phyloP scores from a whole-genome alignment of 2,888 invertebrate genomes.

The Plusia festucae region DNA sequence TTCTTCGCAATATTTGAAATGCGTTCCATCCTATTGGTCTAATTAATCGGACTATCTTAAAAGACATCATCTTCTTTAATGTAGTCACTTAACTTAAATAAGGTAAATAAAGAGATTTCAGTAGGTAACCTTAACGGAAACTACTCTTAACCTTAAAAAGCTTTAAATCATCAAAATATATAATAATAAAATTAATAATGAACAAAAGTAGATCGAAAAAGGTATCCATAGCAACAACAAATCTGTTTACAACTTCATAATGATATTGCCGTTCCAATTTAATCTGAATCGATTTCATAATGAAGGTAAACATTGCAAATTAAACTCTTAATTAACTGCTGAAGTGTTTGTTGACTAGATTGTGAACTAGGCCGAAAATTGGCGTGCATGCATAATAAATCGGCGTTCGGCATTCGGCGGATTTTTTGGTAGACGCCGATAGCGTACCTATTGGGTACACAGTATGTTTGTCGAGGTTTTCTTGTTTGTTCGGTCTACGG shows the following conservation, averaged over 20 bases:
- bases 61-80: too few relatives aligned
- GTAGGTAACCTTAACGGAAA: too few relatives aligned
- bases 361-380: background rate
- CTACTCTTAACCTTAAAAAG: too few relatives aligned
- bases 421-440: conserved; percentile 47
- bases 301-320: background rate
- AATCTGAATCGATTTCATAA: conserved; percentile 4
- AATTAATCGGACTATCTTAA: too few relatives aligned
- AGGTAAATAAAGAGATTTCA: too few relatives aligned
- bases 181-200: background rate
- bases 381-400: background rate
- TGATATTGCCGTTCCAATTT: background rate
- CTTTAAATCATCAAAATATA: too few relatives aligned
- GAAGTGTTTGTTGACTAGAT: conserved; percentile 2
- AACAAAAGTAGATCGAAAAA: background rate
- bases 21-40: too few relatives aligned
- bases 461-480: conserved; percentile 46
- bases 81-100: too few relatives aligned
- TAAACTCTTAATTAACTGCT: background rate
- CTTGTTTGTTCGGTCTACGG: conserved; percentile 46
- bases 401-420: conserved; percentile 28
- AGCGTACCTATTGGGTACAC: conserved; percentile 41
- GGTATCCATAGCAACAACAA: background rate
- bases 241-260: background rate
- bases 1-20: too few relatives aligned